phyloP scores from a whole-genome alignment of 2,113 vertebrate genomes.

The Sigmodon hispidus region DNA sequence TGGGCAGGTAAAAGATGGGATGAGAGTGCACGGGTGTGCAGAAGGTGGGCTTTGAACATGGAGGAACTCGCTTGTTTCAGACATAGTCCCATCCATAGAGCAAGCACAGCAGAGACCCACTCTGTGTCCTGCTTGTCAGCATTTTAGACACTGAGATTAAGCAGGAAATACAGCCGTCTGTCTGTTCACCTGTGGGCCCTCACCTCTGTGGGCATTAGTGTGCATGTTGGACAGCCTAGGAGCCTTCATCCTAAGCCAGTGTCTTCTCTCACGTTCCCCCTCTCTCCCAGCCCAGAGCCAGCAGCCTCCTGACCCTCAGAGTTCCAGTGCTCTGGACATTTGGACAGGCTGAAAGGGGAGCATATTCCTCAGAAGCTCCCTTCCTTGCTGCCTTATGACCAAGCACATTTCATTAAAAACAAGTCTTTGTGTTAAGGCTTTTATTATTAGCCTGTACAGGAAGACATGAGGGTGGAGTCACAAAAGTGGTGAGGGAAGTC shows the following conservation, averaged over 20 bases:
- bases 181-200: not conserved
- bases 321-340: not conserved
- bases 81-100: not conserved
- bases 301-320: not conserved
- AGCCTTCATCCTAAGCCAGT: not conserved
- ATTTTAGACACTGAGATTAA: no score
- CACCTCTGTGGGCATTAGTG: not conserved
- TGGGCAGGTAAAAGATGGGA: no score
- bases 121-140: not conserved
- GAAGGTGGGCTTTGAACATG: not conserved
- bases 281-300: not conserved
- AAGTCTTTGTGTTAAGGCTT: constrained; percentile 49
- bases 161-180: not conserved
- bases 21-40: no score
- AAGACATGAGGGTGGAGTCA: not conserved
- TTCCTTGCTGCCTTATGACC: constrained; percentile 22
- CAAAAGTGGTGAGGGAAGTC: constrained; percentile 57
- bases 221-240: not conserved
- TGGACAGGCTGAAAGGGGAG: not conserved
- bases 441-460: not conserved
- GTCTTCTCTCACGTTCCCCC: not conserved
- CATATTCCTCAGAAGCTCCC: not conserved
- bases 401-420: constrained; percentile 43
- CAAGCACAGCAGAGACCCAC: not conserved
- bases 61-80: not conserved